Conservation (phyloP, 1,140 invertebrate genomes). For the Ericerus pela region DNA sequence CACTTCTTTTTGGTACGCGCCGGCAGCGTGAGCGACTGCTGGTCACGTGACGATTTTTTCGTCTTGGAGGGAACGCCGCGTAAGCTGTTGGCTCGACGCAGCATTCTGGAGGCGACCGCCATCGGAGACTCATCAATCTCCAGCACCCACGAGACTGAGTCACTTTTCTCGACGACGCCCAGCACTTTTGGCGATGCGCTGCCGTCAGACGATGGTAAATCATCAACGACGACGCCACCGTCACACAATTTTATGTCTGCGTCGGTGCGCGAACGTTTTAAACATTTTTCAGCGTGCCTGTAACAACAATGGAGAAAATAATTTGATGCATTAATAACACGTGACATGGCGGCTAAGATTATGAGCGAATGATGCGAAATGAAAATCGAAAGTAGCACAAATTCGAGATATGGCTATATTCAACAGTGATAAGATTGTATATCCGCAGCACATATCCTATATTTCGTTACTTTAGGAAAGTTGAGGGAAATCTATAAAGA, state of each 20-base stretch:
- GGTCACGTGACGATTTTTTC: constrained; percentile 13
- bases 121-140: constrained; percentile 59
- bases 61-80: constrained; percentile 3
- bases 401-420: too few relatives aligned
- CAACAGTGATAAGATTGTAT: too few relatives aligned
- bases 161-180: constrained; percentile 62
- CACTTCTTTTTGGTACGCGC: constrained; percentile 7
- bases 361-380: too few relatives aligned
- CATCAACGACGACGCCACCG: too few relatives aligned
- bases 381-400: too few relatives aligned
- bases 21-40: constrained; percentile 11
- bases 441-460: too few relatives aligned
- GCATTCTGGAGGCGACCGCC: constrained; percentile 26
- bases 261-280: constrained; percentile 1
- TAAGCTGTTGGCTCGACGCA: constrained; percentile 24
- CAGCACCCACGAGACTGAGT: constrained; percentile 66
- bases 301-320: too few relatives aligned
- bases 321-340: too few relatives aligned
- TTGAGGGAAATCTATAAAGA: too few relatives aligned
- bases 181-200: constrained; percentile 40
- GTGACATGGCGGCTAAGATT: too few relatives aligned
- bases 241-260: neutral
- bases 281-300: neutral
- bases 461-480: too few relatives aligned
- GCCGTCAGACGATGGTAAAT: neutral